Evolutionary conservation across 2,113 vertebrate species (phyloP).

Genomic region (Myotis davidii): DNA sequence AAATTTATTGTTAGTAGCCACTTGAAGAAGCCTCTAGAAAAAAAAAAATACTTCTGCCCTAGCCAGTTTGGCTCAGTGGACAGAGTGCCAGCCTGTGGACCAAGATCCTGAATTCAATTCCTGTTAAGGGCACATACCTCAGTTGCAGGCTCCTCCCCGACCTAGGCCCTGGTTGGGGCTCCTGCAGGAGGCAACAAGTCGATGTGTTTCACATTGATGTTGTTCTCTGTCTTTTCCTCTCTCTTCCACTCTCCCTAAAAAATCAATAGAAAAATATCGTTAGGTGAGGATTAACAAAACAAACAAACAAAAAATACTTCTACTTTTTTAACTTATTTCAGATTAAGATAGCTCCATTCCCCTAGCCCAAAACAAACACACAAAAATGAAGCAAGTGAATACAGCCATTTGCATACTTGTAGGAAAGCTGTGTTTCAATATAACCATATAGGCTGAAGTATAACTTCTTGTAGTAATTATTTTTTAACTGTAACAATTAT

Average conservation of each 20-base stretch:
- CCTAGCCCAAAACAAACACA: background rate
- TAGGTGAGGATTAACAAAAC: too few species aligned
- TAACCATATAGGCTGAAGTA: background rate
- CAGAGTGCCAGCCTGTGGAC: too few species aligned
- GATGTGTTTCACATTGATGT: too few species aligned
- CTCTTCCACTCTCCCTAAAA: too few species aligned
- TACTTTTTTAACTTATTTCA: background rate
- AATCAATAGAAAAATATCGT: too few species aligned
- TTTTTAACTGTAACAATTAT: background rate
- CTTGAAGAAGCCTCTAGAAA: background rate
- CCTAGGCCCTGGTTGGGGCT: too few species aligned
- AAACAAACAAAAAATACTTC: background rate
- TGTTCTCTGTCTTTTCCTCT: too few species aligned
- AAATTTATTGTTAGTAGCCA: background rate
- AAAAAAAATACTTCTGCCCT: background rate
- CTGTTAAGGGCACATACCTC: too few species aligned
- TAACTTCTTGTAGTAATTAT: background rate
- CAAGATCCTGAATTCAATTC: too few species aligned
- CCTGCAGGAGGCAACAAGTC: too few species aligned
- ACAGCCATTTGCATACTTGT: background rate
- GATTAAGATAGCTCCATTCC: accelerated
- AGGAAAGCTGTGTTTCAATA: background rate
- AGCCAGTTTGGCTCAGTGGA: too few species aligned
- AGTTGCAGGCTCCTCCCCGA: too few species aligned
- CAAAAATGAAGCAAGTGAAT: background rate